A percentile compares a stretch with the other conserved stretches of the same genome.
Conservation (phyloP, 1,140 invertebrate genomes). For the Pantala flavescens region DNA sequence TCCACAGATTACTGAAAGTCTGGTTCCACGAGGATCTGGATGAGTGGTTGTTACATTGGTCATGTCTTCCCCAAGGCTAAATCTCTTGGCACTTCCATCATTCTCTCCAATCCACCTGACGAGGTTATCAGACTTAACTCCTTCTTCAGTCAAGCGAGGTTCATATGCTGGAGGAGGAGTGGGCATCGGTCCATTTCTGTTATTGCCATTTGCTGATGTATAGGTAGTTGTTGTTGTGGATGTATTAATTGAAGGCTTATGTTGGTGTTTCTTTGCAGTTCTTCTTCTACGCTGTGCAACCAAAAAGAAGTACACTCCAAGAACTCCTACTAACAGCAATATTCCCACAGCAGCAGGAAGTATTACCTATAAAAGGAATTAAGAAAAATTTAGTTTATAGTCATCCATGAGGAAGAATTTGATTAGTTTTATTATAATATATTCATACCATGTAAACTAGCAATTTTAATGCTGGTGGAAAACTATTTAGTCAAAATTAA, state of each 20-base stretch:
- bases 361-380: conserved; percentile 30
- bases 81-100: conserved; percentile 32
- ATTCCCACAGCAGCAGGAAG: conserved; percentile 33
- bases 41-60: conserved; percentile 10
- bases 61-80: conserved; percentile 22
- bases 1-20: not conserved
- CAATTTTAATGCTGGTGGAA: no score
- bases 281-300: conserved; percentile 31
- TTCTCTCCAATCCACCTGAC: conserved; percentile 25
- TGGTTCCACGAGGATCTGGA: not conserved
- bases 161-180: conserved; percentile 28
- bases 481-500: no score
- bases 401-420: no score
- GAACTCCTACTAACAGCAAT: conserved; percentile 31
- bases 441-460: no score
- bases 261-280: conserved; percentile 21
- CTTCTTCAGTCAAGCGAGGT: conserved; percentile 31
- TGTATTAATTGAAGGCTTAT: conserved; percentile 27
- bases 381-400: not conserved
- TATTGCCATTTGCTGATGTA: conserved; percentile 26
- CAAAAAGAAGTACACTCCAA: conserved; percentile 38
- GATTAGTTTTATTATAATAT: no score
- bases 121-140: conserved; percentile 37
- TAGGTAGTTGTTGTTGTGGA: conserved; percentile 27
- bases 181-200: conserved; percentile 23